A percentile compares a stretch with the other conserved stretches of the same genome.
Evolutionary conservation across 2,113 vertebrate species (phyloP).

Genomic region (Nibea albiflora): DNA sequence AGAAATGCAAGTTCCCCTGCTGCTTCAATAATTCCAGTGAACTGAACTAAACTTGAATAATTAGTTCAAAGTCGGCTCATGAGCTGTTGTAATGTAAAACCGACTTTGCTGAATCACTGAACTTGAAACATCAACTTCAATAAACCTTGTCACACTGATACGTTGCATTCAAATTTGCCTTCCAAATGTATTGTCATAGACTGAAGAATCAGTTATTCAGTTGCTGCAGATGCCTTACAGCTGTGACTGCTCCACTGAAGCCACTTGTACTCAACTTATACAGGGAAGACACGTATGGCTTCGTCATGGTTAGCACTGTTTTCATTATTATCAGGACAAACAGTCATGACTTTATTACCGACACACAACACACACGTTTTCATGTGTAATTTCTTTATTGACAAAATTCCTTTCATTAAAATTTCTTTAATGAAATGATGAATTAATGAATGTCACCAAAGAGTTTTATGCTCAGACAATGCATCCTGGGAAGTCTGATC

Average conservation of each 20-base stretch:
- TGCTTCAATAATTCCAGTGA: background rate
- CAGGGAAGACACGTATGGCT: background rate
- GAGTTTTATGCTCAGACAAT: background rate
- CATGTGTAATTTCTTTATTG: background rate
- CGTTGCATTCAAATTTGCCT: background rate
- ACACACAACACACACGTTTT: background rate
- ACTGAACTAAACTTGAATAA: background rate
- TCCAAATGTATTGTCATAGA: background rate
- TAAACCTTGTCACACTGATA: background rate
- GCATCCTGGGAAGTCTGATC: background rate
- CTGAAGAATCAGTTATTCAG: background rate
- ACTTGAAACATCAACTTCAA: background rate
- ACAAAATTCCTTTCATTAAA: background rate
- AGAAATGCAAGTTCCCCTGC: background rate
- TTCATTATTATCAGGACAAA: background rate
- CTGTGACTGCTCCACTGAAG: background rate
- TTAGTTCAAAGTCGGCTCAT: background rate
- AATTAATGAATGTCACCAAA: too few species aligned
- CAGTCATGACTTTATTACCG: background rate
- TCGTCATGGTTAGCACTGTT: background rate
- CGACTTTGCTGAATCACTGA: background rate
- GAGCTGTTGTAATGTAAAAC: background rate
- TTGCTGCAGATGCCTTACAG: slow-evolving; percentile 6
- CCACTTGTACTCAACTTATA: background rate
- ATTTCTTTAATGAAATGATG: background rate